Percentiles rank a stretch among this genome's conserved stretches.
These are phyloP conservation scores for Xenopus borealis DNA, from an alignment of 2,113 vertebrate species.

Conservation along the genomic window DNA sequence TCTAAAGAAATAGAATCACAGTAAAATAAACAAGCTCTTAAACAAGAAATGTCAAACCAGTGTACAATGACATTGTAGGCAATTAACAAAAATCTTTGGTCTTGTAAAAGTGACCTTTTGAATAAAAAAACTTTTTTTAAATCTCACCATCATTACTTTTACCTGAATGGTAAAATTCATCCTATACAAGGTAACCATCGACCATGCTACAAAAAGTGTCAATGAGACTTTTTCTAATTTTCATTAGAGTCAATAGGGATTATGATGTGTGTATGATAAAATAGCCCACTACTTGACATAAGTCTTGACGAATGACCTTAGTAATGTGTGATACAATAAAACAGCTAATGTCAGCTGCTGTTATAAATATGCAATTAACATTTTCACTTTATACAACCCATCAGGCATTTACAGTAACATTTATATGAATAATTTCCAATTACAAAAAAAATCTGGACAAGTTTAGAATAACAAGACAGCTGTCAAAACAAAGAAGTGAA, in stretches of 20 bases:
- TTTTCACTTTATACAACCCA: neutral
- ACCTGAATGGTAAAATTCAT: neutral
- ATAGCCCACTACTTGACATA: neutral
- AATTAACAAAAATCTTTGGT: neutral
- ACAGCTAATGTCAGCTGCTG: neutral
- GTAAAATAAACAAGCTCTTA: too few species aligned
- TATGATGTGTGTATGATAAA: neutral
- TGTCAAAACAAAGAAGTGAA: too few species aligned
- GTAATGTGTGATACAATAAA: neutral
- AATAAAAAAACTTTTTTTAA: neutral
- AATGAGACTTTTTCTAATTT: neutral
- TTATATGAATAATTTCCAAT: neutral
- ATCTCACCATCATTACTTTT: neutral
- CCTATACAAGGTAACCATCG: neutral
- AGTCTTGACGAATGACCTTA: conserved; percentile 1
- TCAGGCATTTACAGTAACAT: neutral
- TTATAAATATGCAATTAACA: neutral
- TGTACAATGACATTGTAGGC: neutral
- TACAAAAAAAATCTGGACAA: too few species aligned
- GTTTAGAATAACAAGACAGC: too few species aligned
- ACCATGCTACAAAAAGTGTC: neutral
- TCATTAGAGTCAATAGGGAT: neutral
- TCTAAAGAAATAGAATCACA: too few species aligned
- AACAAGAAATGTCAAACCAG: too few species aligned
- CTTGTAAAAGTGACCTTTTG: neutral